Base-by-base conservation (phyloP, 2,888 invertebrate genomes). In the Phaonia tiefii region DNA sequence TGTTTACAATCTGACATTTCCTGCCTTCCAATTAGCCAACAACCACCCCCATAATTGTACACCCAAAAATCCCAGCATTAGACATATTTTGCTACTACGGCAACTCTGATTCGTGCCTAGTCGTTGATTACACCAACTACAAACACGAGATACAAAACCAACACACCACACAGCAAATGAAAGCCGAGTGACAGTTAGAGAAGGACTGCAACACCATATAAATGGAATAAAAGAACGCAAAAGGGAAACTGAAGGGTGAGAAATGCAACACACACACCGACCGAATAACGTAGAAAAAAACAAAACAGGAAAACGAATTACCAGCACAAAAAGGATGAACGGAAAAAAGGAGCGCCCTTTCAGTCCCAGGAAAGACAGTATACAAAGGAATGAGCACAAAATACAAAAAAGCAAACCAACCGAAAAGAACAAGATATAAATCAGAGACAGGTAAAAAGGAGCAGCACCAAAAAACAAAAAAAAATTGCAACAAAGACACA, bases 281-380 rank as follows among this genome's bases (percentile, higher is more conserved):
- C 25, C 13, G 44, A 37, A 15, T 46, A 37, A 54, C 13, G 13
- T 58, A 56, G 15, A 60, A 5, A 60, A 60, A 72, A 73, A 73
- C 65, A 73, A n/a, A 69, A 13, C 54, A 51, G 58, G 67, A 51
- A 72, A 49, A 65, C 51, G 74, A 75, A 81, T 69, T 60, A 60
- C 39, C 56, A 67, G 7, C 37, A 46, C 54, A 81, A 81, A 81
- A 75, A 75, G 75, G 78, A 77, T 46, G 66, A 58, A 26, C 56
- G 67, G 46, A 75, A 81, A 81, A 77, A 81, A 81, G 81, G 81
- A 81, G 81, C 81, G 78, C 81, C 81, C 81, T 77, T 77, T 69
- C 58, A 69, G 66, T 15, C 42, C 13, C 26, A 46, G 15, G 20
- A 39, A 51, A 58, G 37, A 42, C 22, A 37, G 39, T 31, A 4